Evolutionary conservation across 2,113 vertebrate species (phyloP), one percentile per base, ranked within the genome.

Genomic region (Trochalopteron elliotii): DNA sequence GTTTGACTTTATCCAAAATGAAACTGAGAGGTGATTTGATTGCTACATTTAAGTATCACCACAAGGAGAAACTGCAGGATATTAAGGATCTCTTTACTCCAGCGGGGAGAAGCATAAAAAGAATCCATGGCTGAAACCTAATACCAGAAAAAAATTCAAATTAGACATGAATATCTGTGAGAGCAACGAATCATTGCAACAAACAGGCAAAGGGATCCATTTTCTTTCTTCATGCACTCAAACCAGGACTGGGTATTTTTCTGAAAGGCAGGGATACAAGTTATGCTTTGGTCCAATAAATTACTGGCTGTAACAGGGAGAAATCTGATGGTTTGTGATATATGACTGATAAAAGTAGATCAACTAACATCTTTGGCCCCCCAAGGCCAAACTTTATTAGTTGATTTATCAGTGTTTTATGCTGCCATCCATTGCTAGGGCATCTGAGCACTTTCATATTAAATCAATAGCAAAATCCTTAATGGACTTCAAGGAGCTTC

Each of bases 381-480:
- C 60, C 27, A 53, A 53, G 33, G 75, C 59, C 83, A 82, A 95
- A 87, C 55, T 92, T 84, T 79, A 87, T 91, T 89, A 87, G 89
- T 83, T 33, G 31, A 95, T 86, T 85, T 95, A 91, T 87, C 3
- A 10, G 50, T 74, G 82, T 28, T 92, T 91, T 88, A 83, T 28
- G 52, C 35, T 75, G 82, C 63, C 67, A 91, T 88, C 75, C 67
- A 77, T 52, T 61, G 71, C 67, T 74, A 33, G 40, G 11, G 33
- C 40, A 80, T 67, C 55, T 81, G 27, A 84, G 57, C 71, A 64
- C 76, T 85, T 83, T 45, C 55, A 39, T 61, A 95, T 35, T 65
- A 88, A 91, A 96, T 90, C 95, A 87, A 81, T 52, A 91, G 60
- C 0, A 4, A 91, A 94, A 95, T 67, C 63, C 74, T 47, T 83